Evolutionary conservation across 2,113 vertebrate species (phyloP).

Genomic region (Corydoras sp.): DNA sequence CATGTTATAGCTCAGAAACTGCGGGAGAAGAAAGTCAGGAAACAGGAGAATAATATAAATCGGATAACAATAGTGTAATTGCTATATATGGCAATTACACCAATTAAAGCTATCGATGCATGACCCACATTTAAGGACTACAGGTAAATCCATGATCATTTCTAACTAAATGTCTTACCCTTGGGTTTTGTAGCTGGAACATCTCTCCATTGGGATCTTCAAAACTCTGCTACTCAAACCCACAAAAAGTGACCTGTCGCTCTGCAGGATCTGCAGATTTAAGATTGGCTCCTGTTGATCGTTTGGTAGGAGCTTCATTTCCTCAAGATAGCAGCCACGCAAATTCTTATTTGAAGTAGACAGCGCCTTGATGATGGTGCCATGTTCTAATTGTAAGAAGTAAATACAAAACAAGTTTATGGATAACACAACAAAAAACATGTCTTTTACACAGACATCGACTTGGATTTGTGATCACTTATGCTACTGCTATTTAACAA

Average conservation of each 20-base stretch:
- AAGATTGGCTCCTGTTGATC: slow-evolving; percentile 68
- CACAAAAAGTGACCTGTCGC: slow-evolving; percentile 81
- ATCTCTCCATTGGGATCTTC: slow-evolving; percentile 84
- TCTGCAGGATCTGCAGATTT: slow-evolving; percentile 83
- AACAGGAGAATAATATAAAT: too few relatives aligned
- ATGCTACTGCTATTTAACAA: too few relatives aligned
- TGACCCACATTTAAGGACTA: not conserved
- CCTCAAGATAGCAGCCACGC: slow-evolving; percentile 83
- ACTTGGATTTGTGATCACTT: not conserved
- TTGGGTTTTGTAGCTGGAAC: slow-evolving; percentile 72
- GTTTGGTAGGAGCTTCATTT: slow-evolving; percentile 80
- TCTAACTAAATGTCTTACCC: slow-evolving; percentile 59
- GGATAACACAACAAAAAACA: too few relatives aligned
- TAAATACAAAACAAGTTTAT: not conserved
- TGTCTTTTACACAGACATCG: not conserved
- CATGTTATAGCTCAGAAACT: too few relatives aligned
- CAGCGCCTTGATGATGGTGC: slow-evolving; percentile 87
- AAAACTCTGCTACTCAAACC: slow-evolving; percentile 79
- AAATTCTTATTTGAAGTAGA: slow-evolving; percentile 75
- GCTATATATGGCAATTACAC: too few relatives aligned
- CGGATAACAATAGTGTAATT: too few relatives aligned
- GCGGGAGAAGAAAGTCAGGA: too few relatives aligned
- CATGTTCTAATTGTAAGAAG: slow-evolving; percentile 70
- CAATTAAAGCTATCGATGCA: too few relatives aligned
- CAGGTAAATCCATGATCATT: too few relatives aligned